phyloP scores from a whole-genome alignment of 2,113 vertebrate genomes.

The Holacanthus passer region DNA sequence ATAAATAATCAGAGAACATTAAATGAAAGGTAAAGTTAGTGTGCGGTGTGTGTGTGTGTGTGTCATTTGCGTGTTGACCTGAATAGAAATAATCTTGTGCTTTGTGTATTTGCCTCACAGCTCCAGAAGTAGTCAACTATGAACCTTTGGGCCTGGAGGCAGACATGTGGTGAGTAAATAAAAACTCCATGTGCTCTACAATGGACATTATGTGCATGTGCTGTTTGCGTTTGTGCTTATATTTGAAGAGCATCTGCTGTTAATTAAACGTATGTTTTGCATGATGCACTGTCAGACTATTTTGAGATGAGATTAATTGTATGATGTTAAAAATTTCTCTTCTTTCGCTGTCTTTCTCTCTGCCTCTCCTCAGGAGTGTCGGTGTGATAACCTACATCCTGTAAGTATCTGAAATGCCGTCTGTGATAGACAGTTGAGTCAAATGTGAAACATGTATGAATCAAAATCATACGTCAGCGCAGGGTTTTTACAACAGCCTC shows the following conservation, averaged over 20 bases:
- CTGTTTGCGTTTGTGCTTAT: slow-evolving; percentile 1
- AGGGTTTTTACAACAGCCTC: too few species aligned
- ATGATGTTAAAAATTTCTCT: background rate
- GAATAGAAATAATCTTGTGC: background rate
- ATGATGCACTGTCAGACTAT: background rate
- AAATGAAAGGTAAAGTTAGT: background rate
- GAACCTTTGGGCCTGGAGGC: slow-evolving; percentile 97
- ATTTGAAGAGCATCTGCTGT: slow-evolving; percentile 36
- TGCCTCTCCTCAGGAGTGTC: slow-evolving; percentile 70
- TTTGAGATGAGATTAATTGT: background rate
- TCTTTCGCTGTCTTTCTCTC: slow-evolving; percentile 22
- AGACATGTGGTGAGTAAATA: slow-evolving; percentile 96
- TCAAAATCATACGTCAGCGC: background rate
- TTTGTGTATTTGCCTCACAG: slow-evolving; percentile 81
- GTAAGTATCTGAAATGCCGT: slow-evolving; percentile 74
- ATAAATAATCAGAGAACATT: background rate
- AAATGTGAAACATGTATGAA: background rate
- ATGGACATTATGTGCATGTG: background rate
- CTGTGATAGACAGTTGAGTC: background rate
- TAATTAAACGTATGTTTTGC: background rate
- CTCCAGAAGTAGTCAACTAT: slow-evolving; percentile 99
- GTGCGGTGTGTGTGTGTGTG: background rate
- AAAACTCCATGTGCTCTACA: slow-evolving; percentile 4
- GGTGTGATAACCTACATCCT: slow-evolving; percentile 83
- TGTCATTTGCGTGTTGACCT: slow-evolving; percentile 11